Evolutionary conservation across 1,140 invertebrate species (phyloP).

Genomic region (Drosophila repleta): DNA sequence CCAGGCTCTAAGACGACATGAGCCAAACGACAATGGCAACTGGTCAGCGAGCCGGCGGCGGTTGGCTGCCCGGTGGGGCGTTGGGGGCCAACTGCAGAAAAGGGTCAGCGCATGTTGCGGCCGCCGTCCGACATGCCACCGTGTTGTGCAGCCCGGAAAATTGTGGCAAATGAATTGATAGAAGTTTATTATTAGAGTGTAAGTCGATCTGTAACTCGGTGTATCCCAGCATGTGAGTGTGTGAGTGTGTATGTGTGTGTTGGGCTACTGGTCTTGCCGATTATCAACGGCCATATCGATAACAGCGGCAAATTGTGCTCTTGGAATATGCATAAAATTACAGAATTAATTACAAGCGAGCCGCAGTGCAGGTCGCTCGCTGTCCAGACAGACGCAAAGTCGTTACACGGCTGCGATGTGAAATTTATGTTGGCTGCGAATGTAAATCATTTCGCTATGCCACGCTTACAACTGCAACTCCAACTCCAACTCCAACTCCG

Average conservation of each 20-base stretch:
- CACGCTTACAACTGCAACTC: slow-evolving; percentile 65
- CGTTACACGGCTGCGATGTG: slow-evolving; percentile 63
- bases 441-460: slow-evolving; percentile 82
- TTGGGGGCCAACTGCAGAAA: slow-evolving; percentile 21
- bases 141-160: slow-evolving; percentile 45
- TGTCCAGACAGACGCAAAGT: slow-evolving; percentile 40
- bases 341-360: slow-evolving; percentile 47
- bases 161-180: slow-evolving; percentile 58
- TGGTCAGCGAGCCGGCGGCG: slow-evolving; percentile 12
- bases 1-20: slow-evolving; percentile 57
- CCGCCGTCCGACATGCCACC: slow-evolving; percentile 61
- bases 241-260: slow-evolving; percentile 16
- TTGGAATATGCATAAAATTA: slow-evolving; percentile 57
- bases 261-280: slow-evolving; percentile 64
- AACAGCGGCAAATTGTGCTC: slow-evolving; percentile 33
- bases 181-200: slow-evolving; percentile 60
- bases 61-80: background rate
- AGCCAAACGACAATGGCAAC: slow-evolving; percentile 44
- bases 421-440: slow-evolving; percentile 67
- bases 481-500: background rate
- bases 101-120: slow-evolving; percentile 68
- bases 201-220: background rate
- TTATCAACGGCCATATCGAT: slow-evolving; percentile 56
- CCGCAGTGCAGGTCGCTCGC: slow-evolving; percentile 31
- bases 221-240: slow-evolving; percentile 17